These are phyloP conservation scores for Acanthoscelides obtectus DNA, from an alignment of 2,888 invertebrate genomes.

Conservation along the genomic window DNA sequence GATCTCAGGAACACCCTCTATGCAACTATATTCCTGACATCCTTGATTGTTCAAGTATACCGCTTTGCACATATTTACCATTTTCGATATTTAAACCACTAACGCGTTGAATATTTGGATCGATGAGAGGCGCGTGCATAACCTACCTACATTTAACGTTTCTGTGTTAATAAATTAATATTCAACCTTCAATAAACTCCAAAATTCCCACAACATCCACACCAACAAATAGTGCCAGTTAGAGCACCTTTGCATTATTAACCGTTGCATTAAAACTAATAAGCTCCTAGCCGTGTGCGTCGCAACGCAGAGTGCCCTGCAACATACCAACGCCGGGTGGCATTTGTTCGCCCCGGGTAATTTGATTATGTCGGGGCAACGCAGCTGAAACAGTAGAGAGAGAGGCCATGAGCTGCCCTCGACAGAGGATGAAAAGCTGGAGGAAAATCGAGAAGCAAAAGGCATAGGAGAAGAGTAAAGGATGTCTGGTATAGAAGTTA, in stretches of 20 bases:
- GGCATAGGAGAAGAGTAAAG: not conserved
- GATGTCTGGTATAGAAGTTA: not conserved
- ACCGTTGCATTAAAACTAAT: not conserved
- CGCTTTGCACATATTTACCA: no score
- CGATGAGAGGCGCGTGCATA: no score
- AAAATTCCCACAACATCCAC: no score
- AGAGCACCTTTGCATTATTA: not conserved
- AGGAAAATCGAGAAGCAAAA: not conserved
- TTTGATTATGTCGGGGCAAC: not conserved
- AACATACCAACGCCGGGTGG: not conserved
- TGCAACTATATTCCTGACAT: no score
- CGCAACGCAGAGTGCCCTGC: not conserved
- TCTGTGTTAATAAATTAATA: no score
- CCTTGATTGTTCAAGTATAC: no score
- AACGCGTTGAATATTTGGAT: no score
- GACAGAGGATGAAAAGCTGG: not conserved
- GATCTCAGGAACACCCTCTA: no score
- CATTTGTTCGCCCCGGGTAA: not conserved
- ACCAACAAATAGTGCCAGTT: not conserved
- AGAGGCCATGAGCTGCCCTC: not conserved
- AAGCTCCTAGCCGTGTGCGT: not conserved
- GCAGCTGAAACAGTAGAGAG: not conserved
- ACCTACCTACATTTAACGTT: no score
- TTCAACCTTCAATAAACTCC: no score
- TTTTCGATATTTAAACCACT: no score